Evolutionary conservation across 2,888 invertebrate genomes (phyloP), one percentile per base, ranked within the genome.

Genomic region (Entomobrya proxima): DNA sequence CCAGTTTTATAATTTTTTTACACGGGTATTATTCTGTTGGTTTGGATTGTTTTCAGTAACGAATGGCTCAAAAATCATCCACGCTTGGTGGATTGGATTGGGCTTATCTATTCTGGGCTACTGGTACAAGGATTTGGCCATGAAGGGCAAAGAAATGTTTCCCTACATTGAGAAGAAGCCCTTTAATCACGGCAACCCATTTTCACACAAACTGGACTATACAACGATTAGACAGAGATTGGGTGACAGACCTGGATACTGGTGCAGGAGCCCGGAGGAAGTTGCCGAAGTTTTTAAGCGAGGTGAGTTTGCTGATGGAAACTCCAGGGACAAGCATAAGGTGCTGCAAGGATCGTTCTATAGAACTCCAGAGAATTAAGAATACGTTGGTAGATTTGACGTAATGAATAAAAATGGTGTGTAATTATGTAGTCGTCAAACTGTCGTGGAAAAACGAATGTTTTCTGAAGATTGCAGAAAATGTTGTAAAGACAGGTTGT

Each of bases 261-360:
- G 89, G 89, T 86, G 72, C 9, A 85, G 87, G 79, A 81, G 58
- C 1, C 61, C 72, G 35, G 87, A 79, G 21, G 87, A 87, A 21
- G 67, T 78, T 1, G 72, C 72, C 13, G 35, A 82, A 72, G 81
- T 82, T 44, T 52, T 50, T 13, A 58, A 75, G 44, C 72, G 55
- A 18, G 87, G 84, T 15, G 86, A 82, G 67, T 13, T 77, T 30
- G 84, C 55, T 24, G 77, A 84, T 77, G 69, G 77, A 32, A 40
- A 77, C 11, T 4, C 40, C 7, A 27, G 24, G 0, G 67, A 52
- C 13, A 35, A 18, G 47, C 4, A 7, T 47, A 47, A 47, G 3
- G n/a, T n/a, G n/a, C 9, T 7, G 47, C 15, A 47, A 47, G 18
- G 15, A 15, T 5, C 3, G 47, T 47, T 47, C n/a, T 47, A 47